phyloP scores from a whole-genome alignment of 1,140 invertebrate species.

The Drosophila chauvacae region DNA sequence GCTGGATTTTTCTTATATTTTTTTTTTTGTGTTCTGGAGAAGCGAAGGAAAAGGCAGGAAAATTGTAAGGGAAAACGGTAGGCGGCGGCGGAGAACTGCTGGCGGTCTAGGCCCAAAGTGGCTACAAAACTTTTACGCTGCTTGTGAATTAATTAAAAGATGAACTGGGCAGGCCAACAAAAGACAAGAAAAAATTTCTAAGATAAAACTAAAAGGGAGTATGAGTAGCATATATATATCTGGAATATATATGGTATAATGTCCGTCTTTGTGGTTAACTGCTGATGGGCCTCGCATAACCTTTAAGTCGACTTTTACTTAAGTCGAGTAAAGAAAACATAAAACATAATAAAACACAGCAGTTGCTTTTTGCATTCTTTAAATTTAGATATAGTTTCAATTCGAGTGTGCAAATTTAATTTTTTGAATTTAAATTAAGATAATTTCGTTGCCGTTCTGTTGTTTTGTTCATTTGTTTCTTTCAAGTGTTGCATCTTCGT shows the following conservation, averaged over 20 bases:
- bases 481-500: no score
- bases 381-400: not conserved
- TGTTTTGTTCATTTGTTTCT: no score
- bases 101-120: conserved; percentile 72
- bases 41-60: conserved; percentile 1
- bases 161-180: conserved; percentile 72
- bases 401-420: not conserved
- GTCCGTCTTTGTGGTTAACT: conserved; percentile 25
- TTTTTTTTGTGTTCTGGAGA: conserved; percentile 4
- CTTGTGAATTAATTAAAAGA: conserved; percentile 82
- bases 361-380: no score
- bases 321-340: not conserved
- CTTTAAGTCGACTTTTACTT: not conserved
- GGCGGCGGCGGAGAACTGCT: conserved; percentile 20
- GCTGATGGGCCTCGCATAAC: not conserved
- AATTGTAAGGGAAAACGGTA: not conserved
- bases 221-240: not conserved
- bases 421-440: not conserved
- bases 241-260: not conserved
- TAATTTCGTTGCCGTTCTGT: not conserved
- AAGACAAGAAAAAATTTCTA: conserved; percentile 50
- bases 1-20: not conserved
- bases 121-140: conserved; percentile 72
- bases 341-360: not conserved
- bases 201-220: conserved; percentile 26